Conservation (phyloP, 2,888 invertebrate species). For the Koerneria pararmatus region DNA sequence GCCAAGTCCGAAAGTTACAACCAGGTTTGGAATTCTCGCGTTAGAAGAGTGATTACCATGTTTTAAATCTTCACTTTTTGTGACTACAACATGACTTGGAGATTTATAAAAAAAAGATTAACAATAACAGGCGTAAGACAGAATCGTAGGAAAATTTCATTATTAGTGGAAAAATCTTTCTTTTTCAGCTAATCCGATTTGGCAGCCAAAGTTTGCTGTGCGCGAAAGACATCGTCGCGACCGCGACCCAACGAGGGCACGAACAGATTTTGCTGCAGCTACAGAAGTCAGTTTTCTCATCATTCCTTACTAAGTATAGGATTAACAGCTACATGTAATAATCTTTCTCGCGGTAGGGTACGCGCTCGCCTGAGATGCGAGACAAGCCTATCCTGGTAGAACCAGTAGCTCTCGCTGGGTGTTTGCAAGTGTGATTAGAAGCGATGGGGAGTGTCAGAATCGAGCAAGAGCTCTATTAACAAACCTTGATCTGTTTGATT, state of each 20-base stretch:
- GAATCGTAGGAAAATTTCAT: background rate
- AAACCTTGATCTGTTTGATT: too few species aligned
- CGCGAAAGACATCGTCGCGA: constrained; percentile 57
- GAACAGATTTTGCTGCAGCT: constrained; percentile 50
- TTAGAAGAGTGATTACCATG: too few species aligned
- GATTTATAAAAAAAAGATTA: background rate
- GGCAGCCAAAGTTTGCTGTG: constrained; percentile 51
- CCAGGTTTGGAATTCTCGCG: constrained; percentile 40
- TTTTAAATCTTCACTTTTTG: background rate
- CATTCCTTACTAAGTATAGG: too few species aligned
- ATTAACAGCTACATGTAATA: too few species aligned
- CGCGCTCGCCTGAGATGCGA: too few species aligned
- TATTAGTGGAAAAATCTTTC: background rate
- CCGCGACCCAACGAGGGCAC: constrained; percentile 57
- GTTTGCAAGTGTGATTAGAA: too few species aligned
- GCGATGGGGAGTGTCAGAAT: too few species aligned
- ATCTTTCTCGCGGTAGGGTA: too few species aligned
- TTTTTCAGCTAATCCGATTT: constrained; percentile 45
- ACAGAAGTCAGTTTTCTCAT: constrained; percentile 34
- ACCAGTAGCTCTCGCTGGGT: too few species aligned
- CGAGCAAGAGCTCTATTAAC: too few species aligned
- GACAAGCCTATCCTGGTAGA: too few species aligned
- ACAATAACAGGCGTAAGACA: background rate
- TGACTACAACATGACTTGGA: background rate
- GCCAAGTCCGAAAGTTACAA: constrained; percentile 58